Base-by-base conservation (phyloP, 2,113 vertebrate species). In the Rattus rattus region DNA sequence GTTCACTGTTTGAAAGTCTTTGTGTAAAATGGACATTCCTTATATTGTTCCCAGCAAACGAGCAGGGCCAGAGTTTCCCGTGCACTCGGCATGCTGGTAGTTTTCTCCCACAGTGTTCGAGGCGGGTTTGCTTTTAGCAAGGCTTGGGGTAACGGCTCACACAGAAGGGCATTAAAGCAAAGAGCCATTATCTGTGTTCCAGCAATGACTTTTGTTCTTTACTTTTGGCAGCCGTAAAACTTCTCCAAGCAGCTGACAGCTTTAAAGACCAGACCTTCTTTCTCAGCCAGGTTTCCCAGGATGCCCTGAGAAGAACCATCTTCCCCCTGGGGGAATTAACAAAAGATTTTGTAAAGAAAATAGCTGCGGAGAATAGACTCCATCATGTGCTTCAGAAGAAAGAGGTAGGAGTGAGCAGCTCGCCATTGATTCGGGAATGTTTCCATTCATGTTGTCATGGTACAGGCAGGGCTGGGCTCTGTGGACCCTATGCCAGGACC, bases 241-340 rank as follows among this genome's bases (percentile, higher is more conserved):
- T 99, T 67, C 98, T 99, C 80, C 98, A 99, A 88, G 99, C 99
- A 88, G 99, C 99, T 14, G 99, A 99, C 97, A 98, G 97, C 81
- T 56, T 98, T 83, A 99, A 99, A 99, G 99, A 99, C 98, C 99
- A 99, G 98, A 99, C 99, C 10, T 99, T 99, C 98, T 99, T 99
- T 98, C 99, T 99, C 85, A 99, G 99, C 97, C 99, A 99, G 98
- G 99, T 99, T 96, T 98, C 99, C 1, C 99, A 99, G 97, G 98
- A 99, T 59, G 99, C 99, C 83, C 96, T 99, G 97, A 97, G 98
- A 47, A 99, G 98, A 95, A 99, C 99, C n/a, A 95, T 99, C 92
- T 99, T 99, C 97, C 99, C 99, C 3, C 98, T 99, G n/a, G 99
- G 99, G 13, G 99, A 99, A n/a, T 98, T 99, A 92, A 99, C 99